Evolutionary conservation across 2,113 vertebrate species (phyloP), one percentile per base, ranked within the genome.

Genomic region (Xyrauchen texanus): DNA sequence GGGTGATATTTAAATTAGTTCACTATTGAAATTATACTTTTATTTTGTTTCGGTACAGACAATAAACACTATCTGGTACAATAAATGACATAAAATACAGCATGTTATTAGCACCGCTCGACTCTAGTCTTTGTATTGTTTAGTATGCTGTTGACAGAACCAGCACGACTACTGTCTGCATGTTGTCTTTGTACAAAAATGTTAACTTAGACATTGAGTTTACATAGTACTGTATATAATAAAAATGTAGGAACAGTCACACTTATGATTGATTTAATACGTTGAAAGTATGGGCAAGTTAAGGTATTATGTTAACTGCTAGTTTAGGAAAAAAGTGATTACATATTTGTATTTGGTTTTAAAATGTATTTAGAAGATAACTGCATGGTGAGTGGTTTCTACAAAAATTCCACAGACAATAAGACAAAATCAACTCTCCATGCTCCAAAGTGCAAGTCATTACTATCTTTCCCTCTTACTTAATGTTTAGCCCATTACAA

Each of bases 21-120:
- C 90, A 90, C 88, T 93, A 90, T 87, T 91, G 89, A 92, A 91
- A 92, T 90, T 45, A 86, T 89, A 80, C 84, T 44, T 86, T 89
- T 87, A 90, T 77, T 88, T 82, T 88, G 85, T 74, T 89, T 85
- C 91, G 88, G 90, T 92, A 92, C 92, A 93, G 89, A 91, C 86
- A 86, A 85, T 88, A 89, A 90, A 91, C 88, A 91, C 88, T 80
- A 86, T 88, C 88, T 87, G 86, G 87, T 91, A 92, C 90, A 89
- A 89, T 89, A 87, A 90, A 90, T 90, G 89, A 90, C 90, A 90
- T 82, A 89, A 90, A 89, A 90, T 90, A 93, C 90, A 91, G 87
- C 88, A 90, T 89, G 87, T 90, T 90, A 88, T 86, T 93, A 92
- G 92, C 92, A 92, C 92, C 92, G 88, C 90, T 91, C 92, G 89